phyloP scores from a whole-genome alignment of 2,888 invertebrate genomes.

The Sarcophaga rosellei region DNA sequence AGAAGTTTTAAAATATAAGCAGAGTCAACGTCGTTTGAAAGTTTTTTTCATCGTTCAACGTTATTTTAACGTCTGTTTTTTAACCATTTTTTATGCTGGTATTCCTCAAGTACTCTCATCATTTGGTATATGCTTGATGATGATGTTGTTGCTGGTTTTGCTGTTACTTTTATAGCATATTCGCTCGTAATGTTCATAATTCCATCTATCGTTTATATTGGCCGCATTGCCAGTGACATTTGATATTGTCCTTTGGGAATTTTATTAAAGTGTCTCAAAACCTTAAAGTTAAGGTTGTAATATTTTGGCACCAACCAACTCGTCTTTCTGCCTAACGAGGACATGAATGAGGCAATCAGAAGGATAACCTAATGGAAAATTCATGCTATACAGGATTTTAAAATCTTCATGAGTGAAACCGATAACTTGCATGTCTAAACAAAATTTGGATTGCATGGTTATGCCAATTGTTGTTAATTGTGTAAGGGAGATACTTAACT shows the following conservation, averaged over 20 bases:
- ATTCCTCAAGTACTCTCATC: too few relatives aligned
- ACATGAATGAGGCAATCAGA: background rate
- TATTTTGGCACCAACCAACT: slow-evolving; percentile 29
- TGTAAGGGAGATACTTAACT: too few relatives aligned
- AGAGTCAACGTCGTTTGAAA: slow-evolving; percentile 63
- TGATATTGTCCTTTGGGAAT: slow-evolving; percentile 67
- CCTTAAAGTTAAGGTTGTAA: slow-evolving; percentile 51
- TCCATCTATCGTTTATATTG: too few relatives aligned
- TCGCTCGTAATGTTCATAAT: slow-evolving; percentile 60
- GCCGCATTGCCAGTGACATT: slow-evolving; percentile 66
- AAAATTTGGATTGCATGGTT: too few relatives aligned
- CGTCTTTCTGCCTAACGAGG: slow-evolving; percentile 48
- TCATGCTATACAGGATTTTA: too few relatives aligned
- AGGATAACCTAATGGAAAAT: slow-evolving; percentile 12
- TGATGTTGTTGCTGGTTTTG: too few relatives aligned
- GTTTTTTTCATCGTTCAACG: slow-evolving; percentile 43
- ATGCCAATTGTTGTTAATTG: too few relatives aligned
- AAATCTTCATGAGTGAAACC: too few relatives aligned
- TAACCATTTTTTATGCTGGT: too few relatives aligned
- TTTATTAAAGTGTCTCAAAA: slow-evolving; percentile 65
- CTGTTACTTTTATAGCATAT: too few relatives aligned
- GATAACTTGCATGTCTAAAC: too few relatives aligned
- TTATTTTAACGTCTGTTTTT: slow-evolving; percentile 6
- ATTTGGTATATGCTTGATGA: too few relatives aligned
- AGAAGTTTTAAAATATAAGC: background rate